Evolutionary conservation across 1,140 invertebrate genomes (phyloP).

Genomic region (Physella acuta): DNA sequence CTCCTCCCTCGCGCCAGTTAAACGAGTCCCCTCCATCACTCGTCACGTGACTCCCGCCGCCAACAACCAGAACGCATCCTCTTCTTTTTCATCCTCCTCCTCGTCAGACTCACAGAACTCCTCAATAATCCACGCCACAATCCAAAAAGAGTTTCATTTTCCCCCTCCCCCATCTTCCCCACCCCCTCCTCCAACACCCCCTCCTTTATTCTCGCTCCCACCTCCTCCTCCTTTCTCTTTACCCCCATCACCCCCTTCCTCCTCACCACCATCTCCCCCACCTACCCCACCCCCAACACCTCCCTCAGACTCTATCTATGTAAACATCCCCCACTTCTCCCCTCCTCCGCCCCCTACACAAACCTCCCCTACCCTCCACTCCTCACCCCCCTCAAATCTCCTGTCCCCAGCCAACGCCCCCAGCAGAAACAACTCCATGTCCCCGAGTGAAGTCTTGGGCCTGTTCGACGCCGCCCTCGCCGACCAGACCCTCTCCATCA

Average conservation of each 20-base stretch:
- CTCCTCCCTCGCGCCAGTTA: slow-evolving; percentile 3
- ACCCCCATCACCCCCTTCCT: background rate
- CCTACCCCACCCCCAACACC: background rate
- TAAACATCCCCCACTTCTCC: background rate
- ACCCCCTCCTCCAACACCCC: background rate
- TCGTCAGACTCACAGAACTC: background rate
- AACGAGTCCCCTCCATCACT: background rate
- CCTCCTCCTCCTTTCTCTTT: background rate
- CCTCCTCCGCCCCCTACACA: background rate
- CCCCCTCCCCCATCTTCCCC: background rate
- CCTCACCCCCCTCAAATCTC: background rate
- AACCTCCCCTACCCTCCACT: background rate
- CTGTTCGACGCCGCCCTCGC: slow-evolving; percentile 9
- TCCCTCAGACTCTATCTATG: background rate
- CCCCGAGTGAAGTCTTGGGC: slow-evolving; percentile 10
- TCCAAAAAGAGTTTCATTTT: background rate
- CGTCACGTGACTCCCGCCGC: background rate
- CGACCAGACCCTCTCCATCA: background rate
- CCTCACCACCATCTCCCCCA: background rate
- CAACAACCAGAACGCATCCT: background rate
- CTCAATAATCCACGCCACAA: background rate
- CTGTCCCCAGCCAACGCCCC: background rate
- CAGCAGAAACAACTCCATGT: slow-evolving; percentile 3
- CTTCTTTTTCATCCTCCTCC: background rate
- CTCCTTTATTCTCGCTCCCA: background rate